Conservation (phyloP, 2,113 vertebrate genomes). For the Aramus guarauna region DNA sequence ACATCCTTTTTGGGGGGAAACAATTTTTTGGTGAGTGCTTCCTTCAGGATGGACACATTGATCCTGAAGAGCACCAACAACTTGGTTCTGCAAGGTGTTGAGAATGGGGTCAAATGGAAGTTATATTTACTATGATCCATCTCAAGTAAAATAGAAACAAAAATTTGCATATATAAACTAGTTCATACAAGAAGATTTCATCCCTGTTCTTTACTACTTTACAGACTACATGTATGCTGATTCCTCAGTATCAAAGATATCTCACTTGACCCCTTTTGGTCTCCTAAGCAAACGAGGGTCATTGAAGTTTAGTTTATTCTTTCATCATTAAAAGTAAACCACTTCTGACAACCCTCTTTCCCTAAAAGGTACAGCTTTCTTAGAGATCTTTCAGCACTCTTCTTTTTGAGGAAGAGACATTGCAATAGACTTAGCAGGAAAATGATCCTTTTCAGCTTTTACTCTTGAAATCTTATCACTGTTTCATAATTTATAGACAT, state of each 20-base stretch:
- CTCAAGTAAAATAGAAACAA: not conserved
- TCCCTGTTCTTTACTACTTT: not conserved
- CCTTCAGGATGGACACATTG: not conserved
- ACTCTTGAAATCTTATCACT: not conserved
- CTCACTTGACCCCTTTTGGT: not conserved
- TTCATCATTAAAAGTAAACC: not conserved
- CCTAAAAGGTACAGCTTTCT: not conserved
- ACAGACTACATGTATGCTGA: not conserved
- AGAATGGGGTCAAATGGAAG: not conserved
- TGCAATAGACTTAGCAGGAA: not conserved
- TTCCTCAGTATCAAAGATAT: not conserved
- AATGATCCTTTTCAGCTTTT: not conserved
- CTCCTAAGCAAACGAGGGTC: not conserved
- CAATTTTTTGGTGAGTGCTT: not conserved
- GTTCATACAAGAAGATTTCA: not conserved
- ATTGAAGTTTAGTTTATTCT: not conserved
- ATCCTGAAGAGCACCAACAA: not conserved
- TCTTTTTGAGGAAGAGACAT: not conserved
- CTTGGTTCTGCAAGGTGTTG: not conserved
- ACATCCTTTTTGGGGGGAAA: not conserved
- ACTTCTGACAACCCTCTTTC: not conserved
- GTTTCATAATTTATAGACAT: not conserved
- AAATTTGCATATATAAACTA: not conserved
- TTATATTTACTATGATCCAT: not conserved
- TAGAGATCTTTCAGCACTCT: not conserved